Conservation (phyloP, 23 tunicate species). For the Ascidia mentula region DNA sequence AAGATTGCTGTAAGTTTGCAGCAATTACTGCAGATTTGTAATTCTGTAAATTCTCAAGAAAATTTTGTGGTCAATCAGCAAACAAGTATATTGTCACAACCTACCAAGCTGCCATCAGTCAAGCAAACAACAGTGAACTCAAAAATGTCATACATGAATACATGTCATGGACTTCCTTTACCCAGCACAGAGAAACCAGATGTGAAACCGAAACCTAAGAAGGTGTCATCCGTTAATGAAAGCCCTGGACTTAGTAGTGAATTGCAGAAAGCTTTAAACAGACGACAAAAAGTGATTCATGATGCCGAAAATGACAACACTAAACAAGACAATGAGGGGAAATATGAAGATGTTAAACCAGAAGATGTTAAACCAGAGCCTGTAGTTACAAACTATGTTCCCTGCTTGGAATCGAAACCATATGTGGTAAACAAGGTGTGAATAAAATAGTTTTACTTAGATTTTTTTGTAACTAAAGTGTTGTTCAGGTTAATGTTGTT, state of each 20-base stretch:
- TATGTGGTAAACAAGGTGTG: conserved; percentile 1
- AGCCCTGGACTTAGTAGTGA: conserved; percentile 35
- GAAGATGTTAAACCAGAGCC: not conserved
- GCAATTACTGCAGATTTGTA: conserved; percentile 11
- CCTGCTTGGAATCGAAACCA: not conserved
- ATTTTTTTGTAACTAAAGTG: too few species aligned
- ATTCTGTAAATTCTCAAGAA: not conserved
- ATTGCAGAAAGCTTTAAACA: conserved; percentile 47
- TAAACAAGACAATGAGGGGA: too few species aligned
- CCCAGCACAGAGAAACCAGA: conserved; percentile 18
- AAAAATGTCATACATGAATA: not conserved
- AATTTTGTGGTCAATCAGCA: not conserved
- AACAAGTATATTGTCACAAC: not conserved
- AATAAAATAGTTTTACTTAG: not conserved
- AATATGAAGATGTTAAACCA: too few species aligned
- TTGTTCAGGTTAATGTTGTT: not conserved
- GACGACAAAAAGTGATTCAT: conserved; percentile 42
- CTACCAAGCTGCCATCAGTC: not conserved
- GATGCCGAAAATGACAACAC: conserved; percentile 22
- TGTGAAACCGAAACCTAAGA: not conserved
- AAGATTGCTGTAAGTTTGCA: conserved; percentile 23
- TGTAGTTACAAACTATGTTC: not conserved
- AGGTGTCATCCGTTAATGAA: conserved; percentile 24
- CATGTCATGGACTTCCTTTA: not conserved
- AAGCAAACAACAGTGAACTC: not conserved